phyloP scores from a whole-genome alignment of 2,888 invertebrate species.

The Drosophila phalerata region DNA sequence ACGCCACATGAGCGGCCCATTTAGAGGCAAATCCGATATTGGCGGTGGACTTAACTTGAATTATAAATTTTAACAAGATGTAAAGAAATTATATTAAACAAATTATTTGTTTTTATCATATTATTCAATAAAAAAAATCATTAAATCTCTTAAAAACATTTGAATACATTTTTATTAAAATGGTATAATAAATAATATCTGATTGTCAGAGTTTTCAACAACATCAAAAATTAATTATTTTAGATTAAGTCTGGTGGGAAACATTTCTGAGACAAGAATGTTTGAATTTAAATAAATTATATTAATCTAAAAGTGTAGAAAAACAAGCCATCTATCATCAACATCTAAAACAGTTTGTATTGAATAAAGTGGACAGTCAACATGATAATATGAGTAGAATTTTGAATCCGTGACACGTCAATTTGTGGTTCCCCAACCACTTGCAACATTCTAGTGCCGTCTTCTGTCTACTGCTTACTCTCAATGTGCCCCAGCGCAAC shows the following conservation, averaged over 20 bases:
- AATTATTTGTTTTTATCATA: background rate
- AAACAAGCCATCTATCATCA: no score
- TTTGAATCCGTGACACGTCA: conserved; percentile 3
- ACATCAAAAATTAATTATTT: no score
- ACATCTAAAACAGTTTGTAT: background rate
- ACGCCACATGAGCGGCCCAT: conserved; percentile 67
- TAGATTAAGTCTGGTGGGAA: background rate
- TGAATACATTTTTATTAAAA: no score
- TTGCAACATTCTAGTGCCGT: background rate
- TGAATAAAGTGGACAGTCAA: background rate
- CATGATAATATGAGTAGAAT: background rate
- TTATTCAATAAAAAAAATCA: background rate
- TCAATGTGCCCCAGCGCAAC: conserved; percentile 68
- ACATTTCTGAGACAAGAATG: no score
- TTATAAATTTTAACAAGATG: conserved; percentile 61
- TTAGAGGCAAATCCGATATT: conserved; percentile 56
- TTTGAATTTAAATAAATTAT: no score
- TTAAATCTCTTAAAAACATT: background rate
- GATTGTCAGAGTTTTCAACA: no score
- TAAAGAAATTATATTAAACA: background rate
- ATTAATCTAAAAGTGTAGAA: no score
- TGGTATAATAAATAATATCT: no score
- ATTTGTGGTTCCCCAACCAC: conserved; percentile 4
- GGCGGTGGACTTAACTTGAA: conserved; percentile 62
- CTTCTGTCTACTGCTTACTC: conserved; percentile 11